A percentile compares a stretch with the other conserved stretches of the same genome.
These are phyloP conservation scores for Poliocrania exsul DNA, from an alignment of 2,797 vertebrate genomes.

Conservation along the genomic window DNA sequence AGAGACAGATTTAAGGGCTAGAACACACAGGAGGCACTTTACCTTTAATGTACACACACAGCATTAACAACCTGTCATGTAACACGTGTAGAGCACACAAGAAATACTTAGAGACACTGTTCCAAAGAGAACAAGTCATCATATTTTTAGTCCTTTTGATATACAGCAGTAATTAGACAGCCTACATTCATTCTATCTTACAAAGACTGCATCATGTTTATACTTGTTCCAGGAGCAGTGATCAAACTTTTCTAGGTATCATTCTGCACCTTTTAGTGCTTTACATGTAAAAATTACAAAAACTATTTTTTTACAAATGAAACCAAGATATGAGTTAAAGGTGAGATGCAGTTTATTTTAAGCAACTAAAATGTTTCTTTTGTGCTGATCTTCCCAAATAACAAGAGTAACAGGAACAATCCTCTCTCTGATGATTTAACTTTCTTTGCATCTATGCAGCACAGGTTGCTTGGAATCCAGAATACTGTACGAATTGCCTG, in stretches of 20 bases:
- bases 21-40: not conserved
- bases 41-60: constrained; percentile 20
- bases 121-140: not conserved
- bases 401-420: not conserved
- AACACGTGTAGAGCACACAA: constrained; percentile 27
- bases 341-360: not conserved
- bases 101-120: not conserved
- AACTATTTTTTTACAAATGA: not conserved
- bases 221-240: not conserved
- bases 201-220: not conserved
- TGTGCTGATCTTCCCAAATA: not conserved
- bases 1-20: constrained; percentile 1
- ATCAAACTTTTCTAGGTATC: not conserved
- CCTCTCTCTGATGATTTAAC: not conserved
- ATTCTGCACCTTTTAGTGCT: not conserved
- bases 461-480: not conserved
- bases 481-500: not conserved
- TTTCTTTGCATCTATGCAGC: not conserved
- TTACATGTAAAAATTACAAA: not conserved
- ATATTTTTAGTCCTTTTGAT: constrained; percentile 20
- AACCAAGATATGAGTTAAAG: not conserved
- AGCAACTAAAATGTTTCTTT: not conserved
- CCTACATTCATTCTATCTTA: not conserved
- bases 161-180: constrained; percentile 18
- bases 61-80: constrained; percentile 33